These are phyloP conservation scores for Andrena haemorrhoa DNA, from an alignment of 2,888 invertebrate species.

Conservation along the genomic window DNA sequence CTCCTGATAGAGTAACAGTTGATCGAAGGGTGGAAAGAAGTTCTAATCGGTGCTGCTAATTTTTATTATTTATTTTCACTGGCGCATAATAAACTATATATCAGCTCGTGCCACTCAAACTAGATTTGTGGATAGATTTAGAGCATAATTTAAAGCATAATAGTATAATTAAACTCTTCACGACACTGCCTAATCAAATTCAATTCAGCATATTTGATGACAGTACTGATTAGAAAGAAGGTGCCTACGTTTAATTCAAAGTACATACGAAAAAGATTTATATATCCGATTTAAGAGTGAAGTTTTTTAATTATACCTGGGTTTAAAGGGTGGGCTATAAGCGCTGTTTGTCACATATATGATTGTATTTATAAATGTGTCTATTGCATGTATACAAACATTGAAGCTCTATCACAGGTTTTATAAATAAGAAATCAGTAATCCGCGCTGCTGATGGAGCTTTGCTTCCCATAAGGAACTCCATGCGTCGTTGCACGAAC, in stretches of 20 bases:
- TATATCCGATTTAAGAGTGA: constrained; percentile 43
- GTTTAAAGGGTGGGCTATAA: constrained; percentile 58
- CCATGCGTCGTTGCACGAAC: constrained; percentile 63
- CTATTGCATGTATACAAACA: constrained; percentile 63
- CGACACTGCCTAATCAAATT: constrained; percentile 72
- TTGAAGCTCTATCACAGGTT: constrained; percentile 54
- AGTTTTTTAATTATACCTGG: constrained; percentile 59
- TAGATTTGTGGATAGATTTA: constrained; percentile 79
- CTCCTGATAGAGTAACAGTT: constrained; percentile 89
- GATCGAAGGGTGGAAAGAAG: constrained; percentile 90
- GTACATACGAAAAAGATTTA: constrained; percentile 21
- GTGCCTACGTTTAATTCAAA: constrained; percentile 32
- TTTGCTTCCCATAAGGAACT: constrained; percentile 59
- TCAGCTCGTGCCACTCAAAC: constrained; percentile 78
- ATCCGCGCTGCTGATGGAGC: constrained; percentile 45
- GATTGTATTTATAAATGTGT: constrained; percentile 62
- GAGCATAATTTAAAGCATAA: constrained; percentile 74
- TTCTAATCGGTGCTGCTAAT: constrained; percentile 88
- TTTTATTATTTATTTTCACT: constrained; percentile 75
- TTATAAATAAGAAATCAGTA: constrained; percentile 38
- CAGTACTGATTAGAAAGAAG: constrained; percentile 42
- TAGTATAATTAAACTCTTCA: constrained; percentile 71
- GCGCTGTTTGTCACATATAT: constrained; percentile 62
- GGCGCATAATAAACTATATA: constrained; percentile 73
- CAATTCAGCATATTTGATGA: constrained; percentile 47